These are phyloP conservation scores for Cettia cetti DNA, from an alignment of 2,113 vertebrate species.

Conservation along the genomic window DNA sequence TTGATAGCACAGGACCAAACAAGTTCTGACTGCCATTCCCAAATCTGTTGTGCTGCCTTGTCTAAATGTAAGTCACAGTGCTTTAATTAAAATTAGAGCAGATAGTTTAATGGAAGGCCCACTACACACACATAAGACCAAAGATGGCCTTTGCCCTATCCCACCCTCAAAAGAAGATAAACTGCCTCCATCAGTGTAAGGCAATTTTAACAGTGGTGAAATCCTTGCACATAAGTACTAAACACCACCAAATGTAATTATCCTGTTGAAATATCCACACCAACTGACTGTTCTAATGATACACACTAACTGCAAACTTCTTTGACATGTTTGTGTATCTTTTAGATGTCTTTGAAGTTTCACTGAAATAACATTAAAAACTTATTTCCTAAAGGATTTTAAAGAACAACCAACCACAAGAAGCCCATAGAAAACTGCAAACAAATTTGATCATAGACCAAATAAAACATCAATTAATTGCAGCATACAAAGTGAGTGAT, in stretches of 20 bases:
- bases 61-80: background rate
- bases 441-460: background rate
- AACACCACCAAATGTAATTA: background rate
- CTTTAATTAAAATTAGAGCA: background rate
- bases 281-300: background rate
- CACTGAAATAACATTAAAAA: background rate
- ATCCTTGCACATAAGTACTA: background rate
- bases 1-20: background rate
- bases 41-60: background rate
- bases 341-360: background rate
- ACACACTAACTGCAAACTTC: background rate
- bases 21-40: background rate
- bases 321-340: background rate
- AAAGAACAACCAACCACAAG: background rate
- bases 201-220: background rate
- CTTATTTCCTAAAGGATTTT: background rate
- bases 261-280: background rate
- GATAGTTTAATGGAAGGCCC: background rate
- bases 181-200: background rate
- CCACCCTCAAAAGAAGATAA: background rate
- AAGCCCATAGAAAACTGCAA: background rate
- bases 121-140: accelerated
- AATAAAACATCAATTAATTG: background rate
- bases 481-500: background rate
- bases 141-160: background rate